phyloP scores from a whole-genome alignment of 37 sponge, comb jelly and placozoan species.

The Haliclona indistincta region DNA sequence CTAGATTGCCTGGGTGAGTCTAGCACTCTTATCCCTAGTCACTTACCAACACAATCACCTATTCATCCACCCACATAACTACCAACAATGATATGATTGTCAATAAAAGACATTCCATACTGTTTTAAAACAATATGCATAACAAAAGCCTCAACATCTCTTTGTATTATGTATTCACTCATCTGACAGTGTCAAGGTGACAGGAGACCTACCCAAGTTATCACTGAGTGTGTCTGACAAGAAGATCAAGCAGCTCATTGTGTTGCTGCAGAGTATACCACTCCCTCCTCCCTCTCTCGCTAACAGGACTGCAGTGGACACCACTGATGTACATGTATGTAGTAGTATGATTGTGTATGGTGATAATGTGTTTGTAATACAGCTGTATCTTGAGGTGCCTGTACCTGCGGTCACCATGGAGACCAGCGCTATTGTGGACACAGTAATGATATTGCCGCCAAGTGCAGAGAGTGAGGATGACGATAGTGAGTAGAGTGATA shows the following conservation, averaged over 20 bases:
- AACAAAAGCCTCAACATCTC: not conserved
- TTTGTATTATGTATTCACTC: not conserved
- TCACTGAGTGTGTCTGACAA: constrained; percentile 60
- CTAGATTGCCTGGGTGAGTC: constrained; percentile 53
- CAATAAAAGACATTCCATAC: not conserved
- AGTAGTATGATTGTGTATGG: not conserved
- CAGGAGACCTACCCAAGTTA: constrained; percentile 45
- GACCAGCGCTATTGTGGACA: not conserved
- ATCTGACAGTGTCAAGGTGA: constrained; percentile 43
- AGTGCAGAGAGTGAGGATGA: not conserved
- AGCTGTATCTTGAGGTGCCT: not conserved
- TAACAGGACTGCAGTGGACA: constrained; percentile 5
- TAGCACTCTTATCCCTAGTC: no score
- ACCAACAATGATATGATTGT: not conserved
- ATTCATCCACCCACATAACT: not conserved
- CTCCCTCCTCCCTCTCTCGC: constrained; percentile 69
- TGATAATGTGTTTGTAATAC: not conserved
- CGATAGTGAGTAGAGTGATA: not conserved
- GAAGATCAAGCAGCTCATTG: constrained; percentile 48
- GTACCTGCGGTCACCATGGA: constrained; percentile 3
- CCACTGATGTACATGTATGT: constrained; percentile 44
- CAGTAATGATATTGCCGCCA: not conserved
- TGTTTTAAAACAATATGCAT: not conserved
- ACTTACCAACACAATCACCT: not conserved
- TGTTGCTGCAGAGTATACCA: constrained; percentile 65